These are phyloP conservation scores for Aspidiotus rigidus DNA, from an alignment of 2,888 invertebrate genomes.

Conservation along the genomic window DNA sequence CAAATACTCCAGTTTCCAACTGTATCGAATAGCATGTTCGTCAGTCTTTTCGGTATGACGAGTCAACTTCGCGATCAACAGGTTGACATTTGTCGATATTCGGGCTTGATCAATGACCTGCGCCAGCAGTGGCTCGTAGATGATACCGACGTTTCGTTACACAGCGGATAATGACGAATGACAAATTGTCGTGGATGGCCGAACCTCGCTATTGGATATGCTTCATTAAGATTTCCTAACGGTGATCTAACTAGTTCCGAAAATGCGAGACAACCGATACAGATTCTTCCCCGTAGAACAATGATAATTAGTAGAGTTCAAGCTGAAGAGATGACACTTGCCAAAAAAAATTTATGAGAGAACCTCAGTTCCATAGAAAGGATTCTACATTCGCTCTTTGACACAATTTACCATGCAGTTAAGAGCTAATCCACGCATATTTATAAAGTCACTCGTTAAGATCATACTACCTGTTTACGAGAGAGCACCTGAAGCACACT, in stretches of 20 bases:
- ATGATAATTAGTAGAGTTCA: not conserved
- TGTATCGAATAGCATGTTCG: conserved; percentile 16
- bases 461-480: too few relatives aligned
- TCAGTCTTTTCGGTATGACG: conserved; percentile 22
- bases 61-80: conserved; percentile 13
- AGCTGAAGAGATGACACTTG: too few relatives aligned
- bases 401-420: too few relatives aligned
- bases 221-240: conserved; percentile 28
- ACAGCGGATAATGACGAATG: conserved; percentile 29
- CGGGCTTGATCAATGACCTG: conserved; percentile 29
- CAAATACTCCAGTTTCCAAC: not conserved
- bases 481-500: too few relatives aligned
- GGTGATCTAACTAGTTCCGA: conserved; percentile 9
- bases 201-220: conserved; percentile 25
- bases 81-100: conserved; percentile 27
- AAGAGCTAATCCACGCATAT: too few relatives aligned
- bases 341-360: too few relatives aligned
- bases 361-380: too few relatives aligned
- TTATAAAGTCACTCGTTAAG: too few relatives aligned
- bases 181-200: conserved; percentile 32
- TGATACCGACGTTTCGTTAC: not conserved
- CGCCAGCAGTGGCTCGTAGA: not conserved
- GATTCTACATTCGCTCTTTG: too few relatives aligned
- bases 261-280: not conserved
- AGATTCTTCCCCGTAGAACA: not conserved